Evolutionary conservation across 2,113 vertebrate species (phyloP).

Genomic region (Malurus alboscapulatus): DNA sequence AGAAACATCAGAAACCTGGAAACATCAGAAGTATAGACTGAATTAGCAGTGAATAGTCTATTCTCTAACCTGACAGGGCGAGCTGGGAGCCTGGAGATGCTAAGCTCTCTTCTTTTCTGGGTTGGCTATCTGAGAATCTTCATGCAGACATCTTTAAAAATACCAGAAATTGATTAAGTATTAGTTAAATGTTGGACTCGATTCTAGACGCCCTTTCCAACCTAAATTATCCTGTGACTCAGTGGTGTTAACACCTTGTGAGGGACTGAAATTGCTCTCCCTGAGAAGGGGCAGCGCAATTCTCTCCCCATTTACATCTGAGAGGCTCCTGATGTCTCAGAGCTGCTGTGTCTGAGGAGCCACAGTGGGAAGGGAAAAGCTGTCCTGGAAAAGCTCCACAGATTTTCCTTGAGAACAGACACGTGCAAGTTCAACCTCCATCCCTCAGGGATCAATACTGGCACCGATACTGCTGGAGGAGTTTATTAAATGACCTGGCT

Average conservation of each 20-base stretch:
- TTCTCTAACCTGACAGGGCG: fast-evolving
- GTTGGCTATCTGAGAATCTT: background rate
- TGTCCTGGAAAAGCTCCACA: background rate
- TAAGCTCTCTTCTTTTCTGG: background rate
- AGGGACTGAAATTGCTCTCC: background rate
- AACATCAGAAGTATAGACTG: no score
- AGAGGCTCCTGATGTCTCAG: background rate
- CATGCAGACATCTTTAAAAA: background rate
- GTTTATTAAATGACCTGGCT: background rate
- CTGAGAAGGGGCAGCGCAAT: background rate
- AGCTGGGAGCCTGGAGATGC: background rate
- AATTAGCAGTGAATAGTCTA: no score
- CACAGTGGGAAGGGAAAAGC: no score
- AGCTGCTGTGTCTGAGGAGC: background rate
- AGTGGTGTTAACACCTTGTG: background rate
- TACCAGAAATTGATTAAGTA: background rate
- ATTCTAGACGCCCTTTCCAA: background rate
- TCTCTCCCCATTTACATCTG: background rate
- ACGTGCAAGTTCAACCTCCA: background rate
- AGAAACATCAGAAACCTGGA: no score
- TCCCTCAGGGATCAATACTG: background rate
- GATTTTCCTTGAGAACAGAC: background rate
- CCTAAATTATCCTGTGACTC: background rate
- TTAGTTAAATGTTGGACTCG: background rate
- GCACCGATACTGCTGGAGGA: background rate